Base-by-base conservation (phyloP, 2,888 invertebrate genomes). In the Amaurobius ferox region DNA sequence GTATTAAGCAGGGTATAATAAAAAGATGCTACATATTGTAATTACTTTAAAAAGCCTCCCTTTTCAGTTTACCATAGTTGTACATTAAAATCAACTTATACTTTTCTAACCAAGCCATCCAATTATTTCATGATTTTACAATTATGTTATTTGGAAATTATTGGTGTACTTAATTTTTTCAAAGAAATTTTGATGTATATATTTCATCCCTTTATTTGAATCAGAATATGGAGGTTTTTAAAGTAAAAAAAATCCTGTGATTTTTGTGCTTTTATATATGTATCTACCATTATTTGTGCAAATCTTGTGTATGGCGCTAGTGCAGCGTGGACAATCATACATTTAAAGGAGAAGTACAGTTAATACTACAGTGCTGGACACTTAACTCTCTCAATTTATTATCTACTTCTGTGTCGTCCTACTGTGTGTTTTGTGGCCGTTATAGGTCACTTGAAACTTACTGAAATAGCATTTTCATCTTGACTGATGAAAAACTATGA, bases 381-480 rank as follows among this genome's bases (percentile, higher is more conserved):
- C 86, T 79, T 72, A 39, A 64, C 68, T 40, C 61, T 81, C 70
- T 66, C 79, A 79, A 72, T 79, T 79, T 85, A 64, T 81, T 39
- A 66, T 66, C 48, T n/a, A n/a, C n/a, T 26, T 71, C 11, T 85
- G 83, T 85, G 67, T 72, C 66, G 83, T 85, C 83, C 72, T 67
- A 44, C 28, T 83, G 74, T 81, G 62, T 72, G 67, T 81, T 66
- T 72, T 48, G 83, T 85, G 83, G 83, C 83, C 83, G 83, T 85
- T 85, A 64, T 77, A 85, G 83, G 83, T 77, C 83, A 67, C 83
- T 78, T 40, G 48, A 71, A 77, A 85, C 77, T 85, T 85, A 85
- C 83, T 85, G 66, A 66, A 62, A 62, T 28, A 26, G 35, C 67
- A 73, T 68, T 74, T 68, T 80, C 55, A 68, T 68, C 67, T 23